phyloP scores from a whole-genome alignment of 2,888 invertebrate genomes.

The Pammene aurita region DNA sequence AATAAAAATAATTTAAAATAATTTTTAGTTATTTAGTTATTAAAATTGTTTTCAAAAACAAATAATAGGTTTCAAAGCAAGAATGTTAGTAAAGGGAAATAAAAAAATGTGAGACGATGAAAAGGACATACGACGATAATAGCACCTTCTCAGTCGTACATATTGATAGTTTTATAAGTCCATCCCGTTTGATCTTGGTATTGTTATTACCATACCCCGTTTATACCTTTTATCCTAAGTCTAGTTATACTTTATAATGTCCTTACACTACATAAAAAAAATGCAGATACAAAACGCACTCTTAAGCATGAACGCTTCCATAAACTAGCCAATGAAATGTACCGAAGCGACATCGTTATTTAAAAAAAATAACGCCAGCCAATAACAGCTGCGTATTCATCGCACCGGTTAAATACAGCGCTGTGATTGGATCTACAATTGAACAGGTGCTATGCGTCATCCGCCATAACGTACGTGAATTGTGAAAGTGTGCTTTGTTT shows the following conservation, averaged over 20 bases:
- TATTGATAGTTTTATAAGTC: too few relatives aligned
- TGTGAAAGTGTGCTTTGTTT: slow-evolving; percentile 76
- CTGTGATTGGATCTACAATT: slow-evolving; percentile 65
- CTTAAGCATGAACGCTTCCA: slow-evolving; percentile 52
- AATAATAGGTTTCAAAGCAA: too few relatives aligned
- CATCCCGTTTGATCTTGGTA: too few relatives aligned
- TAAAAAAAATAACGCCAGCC: slow-evolving; percentile 63
- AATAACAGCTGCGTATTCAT: slow-evolving; percentile 65
- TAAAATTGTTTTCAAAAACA: too few relatives aligned
- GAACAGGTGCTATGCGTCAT: slow-evolving; percentile 82
- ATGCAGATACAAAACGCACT: slow-evolving; percentile 30
- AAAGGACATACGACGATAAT: too few relatives aligned
- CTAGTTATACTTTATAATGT: neutral
- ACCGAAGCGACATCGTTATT: slow-evolving; percentile 52
- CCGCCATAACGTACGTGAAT: slow-evolving; percentile 75
- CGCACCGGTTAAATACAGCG: slow-evolving; percentile 68
- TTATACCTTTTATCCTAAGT: too few relatives aligned
- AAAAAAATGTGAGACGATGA: too few relatives aligned
- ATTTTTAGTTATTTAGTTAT: too few relatives aligned
- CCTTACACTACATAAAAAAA: neutral
- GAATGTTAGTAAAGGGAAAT: too few relatives aligned
- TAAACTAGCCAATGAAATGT: slow-evolving; percentile 49
- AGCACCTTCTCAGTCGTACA: too few relatives aligned
- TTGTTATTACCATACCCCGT: too few relatives aligned
- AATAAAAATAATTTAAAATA: too few relatives aligned